phyloP scores from a whole-genome alignment of 1,140 invertebrate genomes.

The Sesamia nonagrioides region DNA sequence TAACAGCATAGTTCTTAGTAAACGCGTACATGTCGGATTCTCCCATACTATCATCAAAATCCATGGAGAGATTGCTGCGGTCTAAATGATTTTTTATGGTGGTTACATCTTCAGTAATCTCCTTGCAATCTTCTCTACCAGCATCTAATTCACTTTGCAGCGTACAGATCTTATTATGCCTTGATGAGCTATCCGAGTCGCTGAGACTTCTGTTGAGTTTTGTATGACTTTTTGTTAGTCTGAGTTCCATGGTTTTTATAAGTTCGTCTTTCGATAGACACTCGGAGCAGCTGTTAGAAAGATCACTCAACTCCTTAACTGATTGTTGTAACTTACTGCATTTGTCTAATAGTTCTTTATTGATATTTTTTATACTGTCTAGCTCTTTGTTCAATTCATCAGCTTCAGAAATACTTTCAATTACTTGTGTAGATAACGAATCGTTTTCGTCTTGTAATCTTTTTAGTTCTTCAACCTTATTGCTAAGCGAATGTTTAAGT shows the following conservation, averaged over 20 bases:
- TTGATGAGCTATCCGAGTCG: constrained; percentile 77
- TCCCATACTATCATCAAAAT: constrained; percentile 75
- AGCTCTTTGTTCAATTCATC: constrained; percentile 75
- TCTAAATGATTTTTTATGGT: constrained; percentile 83
- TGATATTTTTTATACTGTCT: constrained; percentile 61
- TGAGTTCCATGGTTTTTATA: constrained; percentile 61
- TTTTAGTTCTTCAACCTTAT: constrained; percentile 63
- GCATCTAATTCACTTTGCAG: constrained; percentile 81
- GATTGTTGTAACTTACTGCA: constrained; percentile 59
- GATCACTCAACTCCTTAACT: background rate
- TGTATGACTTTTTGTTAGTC: constrained; percentile 56
- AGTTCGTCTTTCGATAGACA: constrained; percentile 68
- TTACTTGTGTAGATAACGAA: constrained; percentile 75
- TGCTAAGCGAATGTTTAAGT: constrained; percentile 59
- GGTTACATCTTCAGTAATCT: constrained; percentile 78
- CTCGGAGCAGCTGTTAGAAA: constrained; percentile 56
- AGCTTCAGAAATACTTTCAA: constrained; percentile 75
- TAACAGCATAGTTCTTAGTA: constrained; percentile 57
- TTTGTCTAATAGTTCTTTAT: constrained; percentile 62
- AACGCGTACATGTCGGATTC: constrained; percentile 60
- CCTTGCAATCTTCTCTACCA: constrained; percentile 79
- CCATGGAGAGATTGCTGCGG: constrained; percentile 72
- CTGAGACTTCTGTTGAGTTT: constrained; percentile 75
- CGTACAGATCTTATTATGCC: constrained; percentile 79
- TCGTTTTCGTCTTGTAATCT: constrained; percentile 79